Base-by-base conservation (phyloP, 1,140 invertebrate genomes). In the Trichoplusia ni region DNA sequence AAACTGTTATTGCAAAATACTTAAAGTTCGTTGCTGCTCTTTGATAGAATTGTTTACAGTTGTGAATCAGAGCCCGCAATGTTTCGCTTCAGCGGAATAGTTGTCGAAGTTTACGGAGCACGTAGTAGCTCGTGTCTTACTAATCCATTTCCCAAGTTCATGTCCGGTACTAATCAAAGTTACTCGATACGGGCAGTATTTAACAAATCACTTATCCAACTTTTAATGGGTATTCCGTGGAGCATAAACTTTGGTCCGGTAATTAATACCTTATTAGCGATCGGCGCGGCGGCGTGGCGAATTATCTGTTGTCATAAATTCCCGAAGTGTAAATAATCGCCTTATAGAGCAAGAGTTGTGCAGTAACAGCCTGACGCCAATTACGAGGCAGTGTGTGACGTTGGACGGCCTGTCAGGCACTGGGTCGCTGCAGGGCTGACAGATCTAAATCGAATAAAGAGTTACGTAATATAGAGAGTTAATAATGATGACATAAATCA, bases 351-450 rank as follows among this genome's bases (percentile, higher is more conserved):
- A 35, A 42, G 23, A 53, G 64, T 42, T 21, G 27, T 53, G 47
- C 31, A 31, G 60, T 56, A 64, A 64, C 51, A 47, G 42, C 42
- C 58, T 56, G 51, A 56, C 16, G 51, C 40, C 62, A 56, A 64
- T 63, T 63, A 63, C 37, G 14, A 33, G 25, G 60, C 19, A 19
- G 47, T 54, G 60, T 53, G 18, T 47, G 62, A 64, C 33, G 51
- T 56, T 31, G 42, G 23, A 1, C 2, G 9, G 51, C 19, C 19
- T 14, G 51, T 38, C 51, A 35, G 53, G 13, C 29, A 58, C 3
- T 53, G 11, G 29, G 33, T 38, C 42, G 29, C 8, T 3, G 4
- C 53, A 64, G 62, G 62, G 62, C 33, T 58, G 53, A 14, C 25
- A 29, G 38, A 33, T n/a, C n/a, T n/a, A n/a, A n/a, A n/a, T n/a